phyloP scores from a whole-genome alignment of 2,797 vertebrate species.

The Diceros bicornis region DNA sequence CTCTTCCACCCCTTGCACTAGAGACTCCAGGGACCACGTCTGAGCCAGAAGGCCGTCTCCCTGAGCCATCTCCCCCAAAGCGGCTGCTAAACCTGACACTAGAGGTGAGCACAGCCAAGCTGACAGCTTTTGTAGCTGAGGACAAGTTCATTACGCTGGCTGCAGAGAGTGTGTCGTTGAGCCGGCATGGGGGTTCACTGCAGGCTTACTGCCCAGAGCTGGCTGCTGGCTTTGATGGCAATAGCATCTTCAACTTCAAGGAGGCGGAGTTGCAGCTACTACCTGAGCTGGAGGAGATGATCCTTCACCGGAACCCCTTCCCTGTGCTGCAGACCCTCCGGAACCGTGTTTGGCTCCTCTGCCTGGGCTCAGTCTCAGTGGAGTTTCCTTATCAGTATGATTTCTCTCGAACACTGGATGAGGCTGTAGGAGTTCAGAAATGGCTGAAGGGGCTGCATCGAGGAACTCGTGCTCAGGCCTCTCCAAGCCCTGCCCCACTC shows the following conservation, averaged over 20 bases:
- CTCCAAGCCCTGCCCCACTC: conserved; percentile 79
- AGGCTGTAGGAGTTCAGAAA: conserved; percentile 95
- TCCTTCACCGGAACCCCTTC: conserved; percentile 93
- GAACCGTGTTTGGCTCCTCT: conserved; percentile 95
- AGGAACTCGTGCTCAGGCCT: neutral
- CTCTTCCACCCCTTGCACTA: neutral
- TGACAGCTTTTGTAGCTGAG: conserved; percentile 93
- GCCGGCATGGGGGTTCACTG: conserved; percentile 89
- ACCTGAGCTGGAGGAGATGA: conserved; percentile 93
- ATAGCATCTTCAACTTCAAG: conserved; percentile 95
- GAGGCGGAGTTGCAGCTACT: conserved; percentile 92
- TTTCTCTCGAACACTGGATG: conserved; percentile 96
- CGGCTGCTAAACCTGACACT: conserved; percentile 90
- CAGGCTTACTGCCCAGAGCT: conserved; percentile 92
- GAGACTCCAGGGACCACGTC: conserved; percentile 40
- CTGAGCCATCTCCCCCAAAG: conserved; percentile 77
- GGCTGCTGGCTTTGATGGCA: conserved; percentile 95
- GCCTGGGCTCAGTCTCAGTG: conserved; percentile 92
- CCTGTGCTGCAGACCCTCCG: conserved; percentile 91
- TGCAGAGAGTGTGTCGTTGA: conserved; percentile 91
- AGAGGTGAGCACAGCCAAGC: conserved; percentile 91
- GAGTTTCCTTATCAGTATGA: conserved; percentile 99
- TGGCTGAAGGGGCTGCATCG: conserved; percentile 97
- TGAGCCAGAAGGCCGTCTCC: neutral
- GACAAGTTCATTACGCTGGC: conserved; percentile 93